Evolutionary conservation across 2,797 vertebrate species (phyloP).

Genomic region (Anguilla pacifica): DNA sequence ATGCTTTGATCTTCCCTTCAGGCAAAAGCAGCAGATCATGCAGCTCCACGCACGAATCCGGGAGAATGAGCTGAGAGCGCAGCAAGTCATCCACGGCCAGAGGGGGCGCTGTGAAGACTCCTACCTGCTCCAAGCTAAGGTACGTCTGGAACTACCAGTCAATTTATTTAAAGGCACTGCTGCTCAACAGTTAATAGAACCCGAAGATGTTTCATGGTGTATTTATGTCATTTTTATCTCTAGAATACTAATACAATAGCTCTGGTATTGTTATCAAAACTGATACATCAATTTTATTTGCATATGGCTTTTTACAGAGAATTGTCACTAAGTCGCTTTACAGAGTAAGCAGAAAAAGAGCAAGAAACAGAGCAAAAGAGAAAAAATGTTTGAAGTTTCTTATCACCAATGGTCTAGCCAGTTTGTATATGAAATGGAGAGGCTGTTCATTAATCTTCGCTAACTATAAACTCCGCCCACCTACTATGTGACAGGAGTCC

Average conservation of each 20-base stretch:
- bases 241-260: not conserved
- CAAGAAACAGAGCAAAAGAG: too few species aligned
- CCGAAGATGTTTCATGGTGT: not conserved
- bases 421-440: not conserved
- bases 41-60: conserved; percentile 86
- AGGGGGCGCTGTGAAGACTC: conserved; percentile 78
- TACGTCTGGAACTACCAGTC: conserved; percentile 47
- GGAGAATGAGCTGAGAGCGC: conserved; percentile 87
- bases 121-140: conserved; percentile 76
- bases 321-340: too few species aligned
- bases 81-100: conserved; percentile 83
- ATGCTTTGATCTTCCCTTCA: conserved; percentile 59
- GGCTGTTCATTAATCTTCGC: not conserved
- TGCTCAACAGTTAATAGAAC: not conserved
- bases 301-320: too few species aligned
- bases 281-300: too few species aligned
- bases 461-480: not conserved
- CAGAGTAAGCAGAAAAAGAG: too few species aligned
- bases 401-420: not conserved
- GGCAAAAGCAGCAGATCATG: conserved; percentile 93
- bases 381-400: not conserved
- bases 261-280: not conserved
- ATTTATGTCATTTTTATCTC: not conserved
- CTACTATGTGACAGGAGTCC: conserved; percentile 58
- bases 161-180: not conserved